A percentile compares a stretch with the other conserved stretches of the same genome.
phyloP scores from a whole-genome alignment of 2,888 invertebrate genomes.

The Conops quadrifasciatus region DNA sequence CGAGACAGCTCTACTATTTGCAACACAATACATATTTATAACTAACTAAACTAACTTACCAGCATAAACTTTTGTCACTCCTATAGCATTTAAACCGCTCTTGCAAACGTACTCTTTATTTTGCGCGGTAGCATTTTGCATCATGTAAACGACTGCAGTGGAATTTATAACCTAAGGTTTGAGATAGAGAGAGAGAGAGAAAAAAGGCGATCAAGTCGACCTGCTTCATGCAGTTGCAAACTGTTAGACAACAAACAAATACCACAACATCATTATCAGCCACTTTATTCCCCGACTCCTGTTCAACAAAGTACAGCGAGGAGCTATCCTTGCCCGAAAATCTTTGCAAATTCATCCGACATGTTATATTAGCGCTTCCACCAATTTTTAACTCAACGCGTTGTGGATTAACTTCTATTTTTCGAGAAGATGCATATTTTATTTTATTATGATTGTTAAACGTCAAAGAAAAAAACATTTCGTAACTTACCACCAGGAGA shows the following conservation, averaged over 20 bases:
- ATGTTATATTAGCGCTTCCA: constrained; percentile 55
- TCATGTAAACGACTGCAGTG: constrained; percentile 52
- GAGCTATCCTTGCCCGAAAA: constrained; percentile 51
- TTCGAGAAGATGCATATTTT: constrained; percentile 2
- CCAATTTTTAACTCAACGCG: constrained; percentile 52
- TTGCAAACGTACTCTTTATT: constrained; percentile 52
- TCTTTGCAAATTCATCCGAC: constrained; percentile 53
- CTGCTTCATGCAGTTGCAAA: not conserved
- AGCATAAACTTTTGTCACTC: constrained; percentile 50
- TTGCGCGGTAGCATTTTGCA: constrained; percentile 51
- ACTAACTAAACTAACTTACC: constrained; percentile 38
- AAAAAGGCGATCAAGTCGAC: not conserved
- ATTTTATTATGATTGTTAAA: not conserved
- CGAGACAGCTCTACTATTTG: no score
- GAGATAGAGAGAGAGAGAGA: constrained; percentile 10
- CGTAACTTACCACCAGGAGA: constrained; percentile 31
- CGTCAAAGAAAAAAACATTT: not conserved
- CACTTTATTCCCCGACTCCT: constrained; percentile 41
- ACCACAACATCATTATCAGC: constrained; percentile 43
- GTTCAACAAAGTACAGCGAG: constrained; percentile 51
- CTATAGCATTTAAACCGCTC: constrained; percentile 54
- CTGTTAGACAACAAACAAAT: constrained; percentile 12
- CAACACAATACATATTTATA: not conserved
- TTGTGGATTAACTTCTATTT: constrained; percentile 41
- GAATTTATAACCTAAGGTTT: constrained; percentile 47